Evolutionary conservation across 2,888 invertebrate genomes (phyloP).

Genomic region (Netelia inedita): DNA sequence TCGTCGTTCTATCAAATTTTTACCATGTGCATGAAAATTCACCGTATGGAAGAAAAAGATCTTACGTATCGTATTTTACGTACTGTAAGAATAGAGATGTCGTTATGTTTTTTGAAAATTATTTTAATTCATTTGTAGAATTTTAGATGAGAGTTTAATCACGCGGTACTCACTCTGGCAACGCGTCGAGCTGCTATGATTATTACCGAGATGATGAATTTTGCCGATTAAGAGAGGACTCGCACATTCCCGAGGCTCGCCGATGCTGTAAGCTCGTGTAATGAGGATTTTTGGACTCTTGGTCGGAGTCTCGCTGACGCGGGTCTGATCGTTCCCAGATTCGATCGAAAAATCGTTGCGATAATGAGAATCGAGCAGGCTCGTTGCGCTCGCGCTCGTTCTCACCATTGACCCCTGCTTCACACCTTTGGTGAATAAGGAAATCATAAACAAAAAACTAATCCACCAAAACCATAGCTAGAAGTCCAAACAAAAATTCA

Average conservation of each 20-base stretch:
- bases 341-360: slow-evolving; percentile 64
- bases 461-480: slow-evolving; percentile 49
- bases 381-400: slow-evolving; percentile 87
- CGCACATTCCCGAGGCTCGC: slow-evolving; percentile 87
- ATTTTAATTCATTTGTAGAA: too few species aligned
- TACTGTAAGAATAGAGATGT: neutral
- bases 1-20: slow-evolving; percentile 76
- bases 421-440: slow-evolving; percentile 74
- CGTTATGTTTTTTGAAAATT: too few species aligned
- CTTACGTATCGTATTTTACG: neutral
- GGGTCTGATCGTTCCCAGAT: slow-evolving; percentile 60
- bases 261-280: slow-evolving; percentile 90
- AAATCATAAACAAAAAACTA: slow-evolving; percentile 28
- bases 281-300: slow-evolving; percentile 90
- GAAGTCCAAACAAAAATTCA: slow-evolving; percentile 37
- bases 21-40: neutral
- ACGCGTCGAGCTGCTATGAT: slow-evolving; percentile 72
- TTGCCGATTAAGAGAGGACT: slow-evolving; percentile 79
- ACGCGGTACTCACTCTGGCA: slow-evolving; percentile 77
- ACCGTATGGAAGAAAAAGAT: neutral
- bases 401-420: slow-evolving; percentile 79
- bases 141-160: neutral
- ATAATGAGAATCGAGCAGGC: slow-evolving; percentile 85
- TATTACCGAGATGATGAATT: slow-evolving; percentile 54
- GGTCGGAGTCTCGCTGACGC: slow-evolving; percentile 79